Conservation (phyloP, 1,140 invertebrate genomes). For the Meloidogyne hapla region DNA sequence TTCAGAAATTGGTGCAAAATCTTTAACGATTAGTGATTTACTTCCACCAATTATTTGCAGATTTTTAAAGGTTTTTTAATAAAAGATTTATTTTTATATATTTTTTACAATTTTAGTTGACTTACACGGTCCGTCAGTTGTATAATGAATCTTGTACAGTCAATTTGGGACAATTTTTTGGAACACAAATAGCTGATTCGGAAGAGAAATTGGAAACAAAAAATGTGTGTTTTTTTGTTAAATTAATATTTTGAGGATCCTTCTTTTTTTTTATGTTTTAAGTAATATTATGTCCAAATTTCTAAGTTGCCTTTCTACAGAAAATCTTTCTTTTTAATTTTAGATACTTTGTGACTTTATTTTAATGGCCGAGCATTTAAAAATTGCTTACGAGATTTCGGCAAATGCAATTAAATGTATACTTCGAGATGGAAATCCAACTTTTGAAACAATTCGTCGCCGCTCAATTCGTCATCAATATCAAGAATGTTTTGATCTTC, state of each 20-base stretch:
- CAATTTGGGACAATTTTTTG: constrained; percentile 14
- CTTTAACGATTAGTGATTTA: constrained; percentile 28
- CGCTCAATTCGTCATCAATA: not conserved
- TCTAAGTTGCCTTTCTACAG: no score
- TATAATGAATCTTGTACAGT: constrained; percentile 14
- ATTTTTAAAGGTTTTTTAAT: constrained; percentile 4
- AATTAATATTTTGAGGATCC: no score
- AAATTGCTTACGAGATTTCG: not conserved
- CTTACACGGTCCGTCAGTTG: constrained; percentile 22
- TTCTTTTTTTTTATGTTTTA: no score
- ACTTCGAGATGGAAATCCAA: not conserved
- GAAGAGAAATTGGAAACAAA: not conserved
- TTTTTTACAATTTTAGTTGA: constrained; percentile 18
- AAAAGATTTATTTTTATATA: not conserved
- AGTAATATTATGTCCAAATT: no score
- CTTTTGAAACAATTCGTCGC: no score
- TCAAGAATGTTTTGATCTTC: constrained; percentile 19
- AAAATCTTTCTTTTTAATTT: not conserved
- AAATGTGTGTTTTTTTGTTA: not conserved
- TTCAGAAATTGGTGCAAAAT: constrained; percentile 36
- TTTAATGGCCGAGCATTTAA: not conserved
- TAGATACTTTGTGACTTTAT: constrained; percentile 4
- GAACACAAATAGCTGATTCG: not conserved
- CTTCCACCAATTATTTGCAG: constrained; percentile 6
- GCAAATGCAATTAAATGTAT: not conserved